Evolutionary conservation across 30 jellyfish, hydroid and myxozoan genomes (phyloP).

Genomic region (Chrysaora quinquecirrha): DNA sequence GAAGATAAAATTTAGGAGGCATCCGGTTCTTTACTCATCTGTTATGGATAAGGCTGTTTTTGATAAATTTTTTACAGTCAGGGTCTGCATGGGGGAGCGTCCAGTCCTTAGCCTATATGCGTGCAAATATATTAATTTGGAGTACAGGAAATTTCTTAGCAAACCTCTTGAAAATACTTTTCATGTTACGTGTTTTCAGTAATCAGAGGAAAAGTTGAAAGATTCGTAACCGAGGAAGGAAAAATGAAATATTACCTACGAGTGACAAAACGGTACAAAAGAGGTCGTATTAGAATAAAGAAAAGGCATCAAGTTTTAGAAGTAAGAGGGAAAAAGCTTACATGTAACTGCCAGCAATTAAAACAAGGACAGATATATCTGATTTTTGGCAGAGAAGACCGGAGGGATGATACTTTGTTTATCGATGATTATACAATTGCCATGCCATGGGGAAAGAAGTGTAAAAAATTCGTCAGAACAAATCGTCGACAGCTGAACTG

Average conservation of each 20-base stretch:
- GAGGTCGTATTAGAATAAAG: slow-evolving; percentile 72
- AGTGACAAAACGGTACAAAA: slow-evolving; percentile 74
- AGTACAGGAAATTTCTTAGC: too few species aligned
- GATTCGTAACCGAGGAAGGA: slow-evolving; percentile 64
- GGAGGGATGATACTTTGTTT: slow-evolving; percentile 73
- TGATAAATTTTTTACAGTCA: too few species aligned
- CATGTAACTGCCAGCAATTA: slow-evolving; percentile 72
- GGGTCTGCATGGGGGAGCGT: too few species aligned
- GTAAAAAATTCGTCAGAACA: slow-evolving; percentile 72
- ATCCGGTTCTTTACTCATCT: too few species aligned
- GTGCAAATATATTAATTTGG: too few species aligned
- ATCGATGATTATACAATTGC: slow-evolving; percentile 77
- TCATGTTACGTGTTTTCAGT: too few species aligned
- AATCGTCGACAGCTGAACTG: slow-evolving; percentile 71
- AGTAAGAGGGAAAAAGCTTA: slow-evolving; percentile 67
- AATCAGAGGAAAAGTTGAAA: slow-evolving; percentile 77
- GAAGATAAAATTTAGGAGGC: too few species aligned
- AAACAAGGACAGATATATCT: slow-evolving; percentile 67
- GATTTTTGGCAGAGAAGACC: slow-evolving; percentile 82
- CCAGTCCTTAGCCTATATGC: too few species aligned
- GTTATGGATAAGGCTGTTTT: too few species aligned
- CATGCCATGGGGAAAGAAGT: slow-evolving; percentile 79
- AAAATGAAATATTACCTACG: slow-evolving; percentile 49
- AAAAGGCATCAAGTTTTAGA: slow-evolving; percentile 76
- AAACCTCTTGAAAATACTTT: too few species aligned